Base-by-base conservation (phyloP, 1,140 invertebrate genomes). In the Megalopta genalis region DNA sequence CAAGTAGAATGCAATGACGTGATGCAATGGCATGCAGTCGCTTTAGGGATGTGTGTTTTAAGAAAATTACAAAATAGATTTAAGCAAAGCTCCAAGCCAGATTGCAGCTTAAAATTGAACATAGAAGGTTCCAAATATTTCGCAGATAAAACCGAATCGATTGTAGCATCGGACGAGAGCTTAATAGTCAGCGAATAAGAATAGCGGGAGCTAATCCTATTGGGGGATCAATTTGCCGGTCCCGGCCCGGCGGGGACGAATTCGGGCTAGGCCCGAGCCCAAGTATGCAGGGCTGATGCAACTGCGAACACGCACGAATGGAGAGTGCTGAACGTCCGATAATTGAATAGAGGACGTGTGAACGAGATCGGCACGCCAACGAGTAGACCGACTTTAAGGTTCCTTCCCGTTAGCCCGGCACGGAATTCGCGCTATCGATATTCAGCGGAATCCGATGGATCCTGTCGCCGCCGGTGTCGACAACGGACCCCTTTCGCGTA, bases 291-390 rank as follows among this genome's bases (percentile, higher is more conserved):
- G 73, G 42, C 3, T 18, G 42, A 10, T 65, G 63, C 46, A 71
- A 64, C 72, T 77, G 42, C 66, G n/a, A 57, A 25, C 71, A 67
- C 46, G 75, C 77, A 79, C 77, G 77, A 86, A 76, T 63, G 73
- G 52, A 80, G 74, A 75, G 80, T 68, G 67, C 68, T 84, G 83
- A 85, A 85, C 80, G 76, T 70, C 78, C 84, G 80, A 87, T 90
- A 89, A 90, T 90, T 90, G 88, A 90, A 90, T 89, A 80, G 84
- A 81, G 70, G 80, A 84, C 87, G 86, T 79, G 84, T 90, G 86
- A 72, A 87, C 82, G 83, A 86, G 81, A 67, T 83, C 37, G 80
- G 86, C 86, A 89, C 82, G 70, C 84, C 86, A 85, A 88, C 79
- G 71, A 84, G 77, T 69, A 49, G 32, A 59, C 9, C 65, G 54